Conservation (phyloP, 1,140 invertebrate genomes). For the Oedothorax gibbosus region DNA sequence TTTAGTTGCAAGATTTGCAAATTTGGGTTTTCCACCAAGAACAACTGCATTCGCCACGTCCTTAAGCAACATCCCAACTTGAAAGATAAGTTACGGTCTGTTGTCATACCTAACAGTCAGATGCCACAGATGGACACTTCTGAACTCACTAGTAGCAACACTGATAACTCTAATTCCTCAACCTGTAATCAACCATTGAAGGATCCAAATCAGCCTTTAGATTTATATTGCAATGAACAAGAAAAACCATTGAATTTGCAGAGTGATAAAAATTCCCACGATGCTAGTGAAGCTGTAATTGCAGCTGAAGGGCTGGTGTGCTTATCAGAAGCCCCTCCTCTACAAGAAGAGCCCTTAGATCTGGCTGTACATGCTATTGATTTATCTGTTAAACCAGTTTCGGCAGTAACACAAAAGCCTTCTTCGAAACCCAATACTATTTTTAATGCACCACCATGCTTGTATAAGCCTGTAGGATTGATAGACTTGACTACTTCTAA, state of each 20-base stretch:
- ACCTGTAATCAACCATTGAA: background rate
- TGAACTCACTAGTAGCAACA: constrained; percentile 12
- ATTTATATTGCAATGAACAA: constrained; percentile 31
- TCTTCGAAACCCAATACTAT: constrained; percentile 40
- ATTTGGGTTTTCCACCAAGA: constrained; percentile 70
- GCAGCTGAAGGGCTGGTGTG: constrained; percentile 55
- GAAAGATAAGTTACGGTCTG: constrained; percentile 65
- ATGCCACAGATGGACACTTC: background rate
- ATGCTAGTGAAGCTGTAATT: constrained; percentile 43
- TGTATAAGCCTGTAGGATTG: background rate
- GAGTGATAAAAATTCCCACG: constrained; percentile 6
- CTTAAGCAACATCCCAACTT: constrained; percentile 69
- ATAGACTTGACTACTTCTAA: constrained; percentile 27
- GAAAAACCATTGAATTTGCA: constrained; percentile 40
- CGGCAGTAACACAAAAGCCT: constrained; percentile 4
- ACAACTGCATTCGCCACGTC: constrained; percentile 70
- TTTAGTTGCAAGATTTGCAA: constrained; percentile 68
- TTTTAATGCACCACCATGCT: background rate
- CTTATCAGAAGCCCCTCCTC: constrained; percentile 63
- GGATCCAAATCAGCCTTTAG: constrained; percentile 34
- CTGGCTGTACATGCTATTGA: constrained; percentile 86
- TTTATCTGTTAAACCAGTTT: constrained; percentile 72
- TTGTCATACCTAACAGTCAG: constrained; percentile 47
- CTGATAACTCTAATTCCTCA: constrained; percentile 8
- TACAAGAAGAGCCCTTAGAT: constrained; percentile 77